Base-by-base conservation (phyloP, 2,888 invertebrate species). In the Troides helena region DNA sequence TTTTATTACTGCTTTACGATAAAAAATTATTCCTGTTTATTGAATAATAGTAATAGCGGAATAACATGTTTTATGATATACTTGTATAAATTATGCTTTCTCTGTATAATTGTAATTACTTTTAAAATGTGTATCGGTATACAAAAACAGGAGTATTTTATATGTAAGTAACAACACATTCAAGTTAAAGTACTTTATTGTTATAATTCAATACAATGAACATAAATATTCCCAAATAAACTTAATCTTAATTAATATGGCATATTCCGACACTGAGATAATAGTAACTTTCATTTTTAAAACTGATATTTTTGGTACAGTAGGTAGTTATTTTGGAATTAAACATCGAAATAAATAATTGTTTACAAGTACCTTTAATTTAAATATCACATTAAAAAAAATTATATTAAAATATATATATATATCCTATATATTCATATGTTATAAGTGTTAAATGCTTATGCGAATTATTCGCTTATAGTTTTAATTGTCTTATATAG, bases 141-240 rank as follows among this genome's bases (percentile, higher is more conserved):
- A 53, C n/a, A n/a, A n/a, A 50, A 53, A 53, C 7, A 2, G 0
- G n/a, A 2, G 8, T n/a, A 18, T 53, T 53, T 1, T 18, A n/a
- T 6, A 7, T n/a, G 12, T 12, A 23, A 65, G 1, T 59, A 30
- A 63, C 18, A 46, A 53, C 30, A 70, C 21, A 53, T 59, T 18
- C 7, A 53, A 56, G 36, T 73, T 69, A 75, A 77, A 76, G 77
- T 77, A 81, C 73, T 82, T 80, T 81, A 83, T 77, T 83, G 72
- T 65, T 74, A 61, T 72, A 71, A 67, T 67, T 67, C 30, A 57
- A 60, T 63, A 60, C 67, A 61, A 60, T 69, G 60, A 72, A 72
- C 66, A 66, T 66, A 71, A 67, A 69, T 71, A 73, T 70, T 67
- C 72, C 69, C 71, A 74, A 72, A 68, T 73, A 67, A 71, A 63